Base-by-base conservation (phyloP, 1,140 invertebrate genomes). In the Drosophila bocqueti region DNA sequence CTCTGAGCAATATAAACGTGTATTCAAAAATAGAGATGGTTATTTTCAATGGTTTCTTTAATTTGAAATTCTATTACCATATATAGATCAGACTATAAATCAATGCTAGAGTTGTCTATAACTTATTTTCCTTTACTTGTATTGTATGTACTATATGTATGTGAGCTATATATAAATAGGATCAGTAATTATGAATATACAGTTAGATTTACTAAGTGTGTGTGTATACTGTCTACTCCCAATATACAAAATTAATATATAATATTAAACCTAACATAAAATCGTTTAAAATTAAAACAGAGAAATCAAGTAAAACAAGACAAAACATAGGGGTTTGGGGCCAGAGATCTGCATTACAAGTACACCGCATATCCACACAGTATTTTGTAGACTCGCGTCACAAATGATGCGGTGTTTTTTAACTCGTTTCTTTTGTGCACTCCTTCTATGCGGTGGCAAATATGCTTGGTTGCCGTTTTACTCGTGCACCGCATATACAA, bases 21-120 rank as follows among this genome's bases (percentile, higher is more conserved):
- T 69, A 50, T 47, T 68, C 36, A 26, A 62, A 76, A 62, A n/a
- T 29, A 7, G 3, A 18, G 38, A 65, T 62, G 58, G 47, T 21
- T 24, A 52, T 79, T 79, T 63, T 61, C 55, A 62, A 76, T 85
- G 64, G 43, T 81, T 74, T 72, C 15, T 85, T 72, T 82, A 85
- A 81, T 85, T 85, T 68, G 65, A 85, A 85, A 89, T 87, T 83
- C 84, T 87, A 87, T 80, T 83, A 80, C 77, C 77, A 81, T 80
- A 80, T 76, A 68, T 76, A 84, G 81, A 75, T 90, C 84, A 87
- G 84, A 87, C 84, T 87, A 84, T 90, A 79, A 81, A 84, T 89
- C 77, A 89, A 85, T 85, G 67, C 74, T 78, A 71, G 64, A 45
- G 59, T 79, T 73, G 55, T 67, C 58, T 65, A 57, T 66, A 72